These are phyloP conservation scores for Cyclargus thomasi DNA, from an alignment of 1,140 invertebrate genomes.

Conservation along the genomic window DNA sequence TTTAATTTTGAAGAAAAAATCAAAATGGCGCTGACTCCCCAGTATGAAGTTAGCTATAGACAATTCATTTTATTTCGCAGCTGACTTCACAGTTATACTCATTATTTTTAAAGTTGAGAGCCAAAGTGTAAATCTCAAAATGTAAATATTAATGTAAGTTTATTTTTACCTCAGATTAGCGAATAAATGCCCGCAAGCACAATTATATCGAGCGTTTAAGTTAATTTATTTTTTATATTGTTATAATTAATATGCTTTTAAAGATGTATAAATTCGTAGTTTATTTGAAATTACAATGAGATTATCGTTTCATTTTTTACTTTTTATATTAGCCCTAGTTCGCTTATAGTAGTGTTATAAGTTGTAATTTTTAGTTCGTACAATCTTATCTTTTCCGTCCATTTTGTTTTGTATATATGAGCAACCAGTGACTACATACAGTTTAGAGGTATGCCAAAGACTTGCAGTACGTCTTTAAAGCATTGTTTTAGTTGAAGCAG, in stretches of 20 bases:
- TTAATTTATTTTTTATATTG: constrained; percentile 63
- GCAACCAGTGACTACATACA: constrained; percentile 50
- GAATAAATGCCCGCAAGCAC: constrained; percentile 50
- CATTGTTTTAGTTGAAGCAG: constrained; percentile 45
- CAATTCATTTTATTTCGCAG: constrained; percentile 22
- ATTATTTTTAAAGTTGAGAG: constrained; percentile 63
- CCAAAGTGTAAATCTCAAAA: constrained; percentile 62
- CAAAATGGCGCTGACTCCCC: background rate
- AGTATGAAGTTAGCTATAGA: background rate
- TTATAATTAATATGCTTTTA: constrained; percentile 44
- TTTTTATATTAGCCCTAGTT: constrained; percentile 60
- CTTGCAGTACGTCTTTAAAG: constrained; percentile 52
- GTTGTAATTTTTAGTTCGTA: constrained; percentile 27
- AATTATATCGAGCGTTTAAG: constrained; percentile 36
- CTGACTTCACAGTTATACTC: constrained; percentile 54
- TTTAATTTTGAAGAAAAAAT: constrained; percentile 22
- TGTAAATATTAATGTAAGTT: constrained; percentile 59
- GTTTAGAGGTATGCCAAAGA: constrained; percentile 72
- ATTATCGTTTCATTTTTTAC: constrained; percentile 59
- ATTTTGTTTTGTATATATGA: constrained; percentile 47
- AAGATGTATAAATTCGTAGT: constrained; percentile 32
- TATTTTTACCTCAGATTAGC: constrained; percentile 59
- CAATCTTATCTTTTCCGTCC: constrained; percentile 70
- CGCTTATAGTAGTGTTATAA: constrained; percentile 20
- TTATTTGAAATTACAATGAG: constrained; percentile 70